Base-by-base conservation (phyloP, 2,797 vertebrate genomes). In the Enteromius argenteus region DNA sequence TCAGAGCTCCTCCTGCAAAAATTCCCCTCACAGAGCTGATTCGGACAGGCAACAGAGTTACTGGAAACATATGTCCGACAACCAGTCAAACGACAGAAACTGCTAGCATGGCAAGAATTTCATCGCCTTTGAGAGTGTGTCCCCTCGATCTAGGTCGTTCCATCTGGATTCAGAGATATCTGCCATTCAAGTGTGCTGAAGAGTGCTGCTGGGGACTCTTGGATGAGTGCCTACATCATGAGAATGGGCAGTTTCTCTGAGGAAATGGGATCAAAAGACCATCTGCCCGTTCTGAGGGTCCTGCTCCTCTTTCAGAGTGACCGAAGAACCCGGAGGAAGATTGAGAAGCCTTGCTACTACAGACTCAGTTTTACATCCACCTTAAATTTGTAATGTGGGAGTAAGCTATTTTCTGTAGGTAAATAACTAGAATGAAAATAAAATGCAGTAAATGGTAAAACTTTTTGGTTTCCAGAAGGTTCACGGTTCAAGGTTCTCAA, bases 261-360 rank as follows among this genome's bases (percentile, higher is more conserved):
- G 92, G 92, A 91, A 92, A 91, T 81, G 62, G 90, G 92, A 95
- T 95, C 93, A 95, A 94, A 94, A 90, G 89, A 92, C 91, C 93
- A 94, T 94, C 93, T 95, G 93, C 88, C 86, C 79, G 85, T 87
- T 88, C 89, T 81, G 85, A 91, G 90, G 85, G 90, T 83, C 84
- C 10, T 68, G 86, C 83, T 85, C 60, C 81, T 84, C 90, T 93
- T 90, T 86, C 56, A 74, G 82, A 81, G 71, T 75, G 89, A 76
- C 87, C 87, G 64, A 86, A 90, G 81, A 67, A 84, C 74, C 53
- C 81, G 76, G 89, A 60, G 85, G 69, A 71, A 79, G 84, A 83
- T 80, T 86, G 51, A 74, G 85, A 88, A 21, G 30, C 11, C 2
- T 0, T n/a, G 44, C 21, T 32, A 5, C 17, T 10, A 14, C 27